Conservation (phyloP, 2,888 invertebrate species). For the Ormyrus thymus region DNA sequence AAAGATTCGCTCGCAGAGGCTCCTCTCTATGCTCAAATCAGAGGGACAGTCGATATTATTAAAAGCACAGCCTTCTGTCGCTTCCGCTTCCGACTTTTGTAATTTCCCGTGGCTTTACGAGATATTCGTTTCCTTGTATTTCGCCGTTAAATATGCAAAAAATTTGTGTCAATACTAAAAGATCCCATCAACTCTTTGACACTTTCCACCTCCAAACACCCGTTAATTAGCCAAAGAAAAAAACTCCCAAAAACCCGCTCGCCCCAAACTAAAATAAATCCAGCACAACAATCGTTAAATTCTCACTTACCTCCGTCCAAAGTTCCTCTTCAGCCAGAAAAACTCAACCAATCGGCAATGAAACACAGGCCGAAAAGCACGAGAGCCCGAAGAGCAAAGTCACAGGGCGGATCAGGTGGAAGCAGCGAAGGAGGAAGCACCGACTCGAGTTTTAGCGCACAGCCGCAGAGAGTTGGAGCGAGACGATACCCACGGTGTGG, state of each 20-base stretch:
- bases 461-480: slow-evolving; percentile 25
- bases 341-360: not conserved
- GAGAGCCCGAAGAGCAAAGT: not conserved
- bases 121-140: slow-evolving; percentile 53
- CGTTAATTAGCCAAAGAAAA: too few species aligned
- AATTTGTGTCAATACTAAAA: not conserved
- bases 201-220: too few species aligned
- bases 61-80: slow-evolving; percentile 71
- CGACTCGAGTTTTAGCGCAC: not conserved
- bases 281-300: too few species aligned
- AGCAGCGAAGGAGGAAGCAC: not conserved
- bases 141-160: slow-evolving; percentile 25
- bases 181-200: too few species aligned
- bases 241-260: too few species aligned
- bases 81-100: slow-evolving; percentile 74
- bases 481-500: slow-evolving; percentile 66
- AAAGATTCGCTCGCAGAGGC: slow-evolving; percentile 39
- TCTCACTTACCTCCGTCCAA: not conserved
- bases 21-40: slow-evolving; percentile 38
- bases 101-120: slow-evolving; percentile 72
- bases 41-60: slow-evolving; percentile 69
- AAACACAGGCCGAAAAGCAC: not conserved
- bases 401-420: not conserved
- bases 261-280: too few species aligned
- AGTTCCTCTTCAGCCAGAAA: not conserved